Percentiles rank a stretch among this genome's conserved stretches.
Evolutionary conservation across 2,797 vertebrate genomes (phyloP).

Genomic region (Anas bahamensis): DNA sequence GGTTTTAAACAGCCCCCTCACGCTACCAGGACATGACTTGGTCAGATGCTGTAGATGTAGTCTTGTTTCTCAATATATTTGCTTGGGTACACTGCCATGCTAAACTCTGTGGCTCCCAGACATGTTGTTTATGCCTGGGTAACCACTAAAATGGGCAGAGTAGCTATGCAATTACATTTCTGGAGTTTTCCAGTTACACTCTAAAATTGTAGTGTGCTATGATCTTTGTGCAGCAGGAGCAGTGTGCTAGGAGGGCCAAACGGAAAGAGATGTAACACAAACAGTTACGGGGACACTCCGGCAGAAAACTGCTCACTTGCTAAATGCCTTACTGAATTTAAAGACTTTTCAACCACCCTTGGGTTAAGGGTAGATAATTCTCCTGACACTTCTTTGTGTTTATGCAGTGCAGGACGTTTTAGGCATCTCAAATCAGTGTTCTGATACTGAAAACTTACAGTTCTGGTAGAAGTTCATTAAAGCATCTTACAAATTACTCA

Average conservation of each 20-base stretch:
- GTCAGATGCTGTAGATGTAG: neutral
- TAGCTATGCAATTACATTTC: neutral
- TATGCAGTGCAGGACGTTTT: neutral
- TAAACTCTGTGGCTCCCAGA: neutral
- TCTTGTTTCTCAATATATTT: neutral
- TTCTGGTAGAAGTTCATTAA: conserved; percentile 22
- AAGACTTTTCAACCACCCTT: neutral
- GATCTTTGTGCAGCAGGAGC: neutral
- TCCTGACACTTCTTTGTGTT: neutral
- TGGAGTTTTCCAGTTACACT: neutral
- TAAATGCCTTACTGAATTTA: neutral
- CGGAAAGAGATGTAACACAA: neutral
- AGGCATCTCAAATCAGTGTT: neutral
- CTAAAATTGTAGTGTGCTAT: neutral
- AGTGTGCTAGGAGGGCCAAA: neutral
- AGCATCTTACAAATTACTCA: neutral
- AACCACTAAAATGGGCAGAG: neutral
- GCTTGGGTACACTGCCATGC: neutral
- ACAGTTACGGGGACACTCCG: neutral
- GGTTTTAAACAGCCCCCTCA: neutral
- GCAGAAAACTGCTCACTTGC: neutral
- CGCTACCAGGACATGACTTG: accelerated
- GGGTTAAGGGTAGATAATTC: neutral
- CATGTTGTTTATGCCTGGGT: neutral
- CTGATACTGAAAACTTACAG: neutral